These are phyloP conservation scores for Chymomyza costata DNA, from an alignment of 1,140 invertebrate genomes.

Conservation along the genomic window DNA sequence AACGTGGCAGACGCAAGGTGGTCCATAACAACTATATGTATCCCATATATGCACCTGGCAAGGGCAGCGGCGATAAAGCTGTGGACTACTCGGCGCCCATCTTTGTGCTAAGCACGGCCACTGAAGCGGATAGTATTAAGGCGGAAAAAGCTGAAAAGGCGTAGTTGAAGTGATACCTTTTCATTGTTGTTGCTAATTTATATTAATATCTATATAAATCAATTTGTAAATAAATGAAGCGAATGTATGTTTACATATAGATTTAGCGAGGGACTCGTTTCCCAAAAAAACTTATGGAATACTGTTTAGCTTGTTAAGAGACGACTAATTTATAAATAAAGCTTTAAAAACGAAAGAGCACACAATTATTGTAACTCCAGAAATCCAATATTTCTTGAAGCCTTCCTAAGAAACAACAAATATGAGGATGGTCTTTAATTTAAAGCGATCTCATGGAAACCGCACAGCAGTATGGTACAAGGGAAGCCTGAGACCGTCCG, in stretches of 20 bases:
- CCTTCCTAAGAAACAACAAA: neutral
- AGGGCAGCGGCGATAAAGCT: constrained; percentile 41
- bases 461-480: no score
- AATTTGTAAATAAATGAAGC: constrained; percentile 58
- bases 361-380: neutral
- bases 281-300: constrained; percentile 39
- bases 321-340: constrained; percentile 71
- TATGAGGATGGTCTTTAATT: no score
- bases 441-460: no score
- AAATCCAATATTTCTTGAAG: neutral
- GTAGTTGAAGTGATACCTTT: constrained; percentile 40
- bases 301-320: constrained; percentile 52
- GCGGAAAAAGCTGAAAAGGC: constrained; percentile 27
- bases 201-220: constrained; percentile 37
- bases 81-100: constrained; percentile 67
- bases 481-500: no score
- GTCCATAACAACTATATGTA: constrained; percentile 28
- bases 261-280: no score
- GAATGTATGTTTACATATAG: constrained; percentile 20
- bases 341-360: constrained; percentile 53
- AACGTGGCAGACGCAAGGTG: constrained; percentile 52
- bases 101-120: constrained; percentile 58
- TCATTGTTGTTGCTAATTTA: constrained; percentile 32
- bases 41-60: constrained; percentile 27
- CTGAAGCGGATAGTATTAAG: constrained; percentile 37